Conservation (phyloP, 2,113 vertebrate species). For the Cygnus atratus region DNA sequence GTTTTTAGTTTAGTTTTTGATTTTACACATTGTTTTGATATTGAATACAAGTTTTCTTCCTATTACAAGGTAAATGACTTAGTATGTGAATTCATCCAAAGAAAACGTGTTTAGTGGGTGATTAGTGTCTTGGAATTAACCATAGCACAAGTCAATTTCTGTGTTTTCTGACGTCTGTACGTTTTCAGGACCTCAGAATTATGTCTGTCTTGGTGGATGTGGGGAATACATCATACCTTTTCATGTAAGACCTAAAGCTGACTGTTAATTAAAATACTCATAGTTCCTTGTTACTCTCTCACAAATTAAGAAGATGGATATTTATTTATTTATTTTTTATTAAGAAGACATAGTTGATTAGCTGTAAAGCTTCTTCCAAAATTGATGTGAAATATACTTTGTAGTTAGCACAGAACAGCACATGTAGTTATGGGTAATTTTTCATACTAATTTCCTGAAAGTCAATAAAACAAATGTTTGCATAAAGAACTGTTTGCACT, state of each 20-base stretch:
- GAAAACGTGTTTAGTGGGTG: not conserved
- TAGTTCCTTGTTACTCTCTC: not conserved
- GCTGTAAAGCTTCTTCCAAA: not conserved
- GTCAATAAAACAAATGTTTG: not conserved
- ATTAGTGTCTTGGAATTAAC: not conserved
- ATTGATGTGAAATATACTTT: not conserved
- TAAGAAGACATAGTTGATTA: not conserved
- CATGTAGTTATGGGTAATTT: not conserved
- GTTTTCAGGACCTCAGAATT: not conserved
- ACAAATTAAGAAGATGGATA: not conserved
- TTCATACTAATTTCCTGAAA: not conserved
- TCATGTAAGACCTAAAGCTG: not conserved
- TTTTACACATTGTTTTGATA: not conserved
- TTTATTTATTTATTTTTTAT: not conserved
- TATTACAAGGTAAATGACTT: not conserved
- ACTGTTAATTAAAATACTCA: not conserved
- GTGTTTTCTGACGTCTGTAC: not conserved
- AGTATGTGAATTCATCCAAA: not conserved
- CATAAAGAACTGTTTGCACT: not conserved
- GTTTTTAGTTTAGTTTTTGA: not conserved
- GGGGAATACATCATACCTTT: not conserved
- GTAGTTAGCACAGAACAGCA: not conserved
- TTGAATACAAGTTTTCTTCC: not conserved
- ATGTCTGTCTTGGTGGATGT: not conserved
- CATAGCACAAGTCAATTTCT: not conserved